A percentile compares a stretch with the other conserved stretches of the same genome.
Evolutionary conservation across 2,888 invertebrate genomes (phyloP).

Genomic region (Exocentrus adspersus): DNA sequence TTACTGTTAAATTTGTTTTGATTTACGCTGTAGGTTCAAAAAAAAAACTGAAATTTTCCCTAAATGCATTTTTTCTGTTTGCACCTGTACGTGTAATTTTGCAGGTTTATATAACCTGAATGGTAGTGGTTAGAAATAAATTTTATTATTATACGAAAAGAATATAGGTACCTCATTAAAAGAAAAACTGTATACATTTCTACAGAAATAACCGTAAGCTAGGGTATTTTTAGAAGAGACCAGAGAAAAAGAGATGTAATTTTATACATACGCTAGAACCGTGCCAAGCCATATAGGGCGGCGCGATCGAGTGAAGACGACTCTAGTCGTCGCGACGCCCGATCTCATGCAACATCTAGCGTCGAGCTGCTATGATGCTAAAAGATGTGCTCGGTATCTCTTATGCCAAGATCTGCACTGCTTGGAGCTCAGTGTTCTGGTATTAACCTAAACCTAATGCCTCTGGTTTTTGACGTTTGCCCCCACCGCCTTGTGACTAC

Average conservation of each 20-base stretch:
- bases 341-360: conserved; percentile 33
- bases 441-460: conserved; percentile 27
- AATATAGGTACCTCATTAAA: conserved; percentile 60
- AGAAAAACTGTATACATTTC: conserved; percentile 62
- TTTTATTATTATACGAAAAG: conserved; percentile 48
- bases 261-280: conserved; percentile 63
- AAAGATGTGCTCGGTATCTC: not conserved
- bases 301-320: conserved; percentile 59
- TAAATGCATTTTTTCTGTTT: no score
- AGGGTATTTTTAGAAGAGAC: conserved; percentile 63
- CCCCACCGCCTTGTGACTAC: conserved; percentile 46
- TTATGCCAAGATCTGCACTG: conserved; percentile 19
- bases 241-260: conserved; percentile 65
- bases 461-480: conserved; percentile 39
- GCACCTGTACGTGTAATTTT: no score
- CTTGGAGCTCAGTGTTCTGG: conserved; percentile 29
- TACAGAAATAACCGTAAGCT: conserved; percentile 63
- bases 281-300: conserved; percentile 65
- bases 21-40: no score
- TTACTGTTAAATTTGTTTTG: no score
- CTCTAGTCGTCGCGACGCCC: conserved; percentile 51
- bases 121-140: no score
- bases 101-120: no score
- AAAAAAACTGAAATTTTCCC: no score
- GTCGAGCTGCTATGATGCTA: not conserved